Conservation (phyloP, 2,797 vertebrate species). For the Adelosebastes latens region DNA sequence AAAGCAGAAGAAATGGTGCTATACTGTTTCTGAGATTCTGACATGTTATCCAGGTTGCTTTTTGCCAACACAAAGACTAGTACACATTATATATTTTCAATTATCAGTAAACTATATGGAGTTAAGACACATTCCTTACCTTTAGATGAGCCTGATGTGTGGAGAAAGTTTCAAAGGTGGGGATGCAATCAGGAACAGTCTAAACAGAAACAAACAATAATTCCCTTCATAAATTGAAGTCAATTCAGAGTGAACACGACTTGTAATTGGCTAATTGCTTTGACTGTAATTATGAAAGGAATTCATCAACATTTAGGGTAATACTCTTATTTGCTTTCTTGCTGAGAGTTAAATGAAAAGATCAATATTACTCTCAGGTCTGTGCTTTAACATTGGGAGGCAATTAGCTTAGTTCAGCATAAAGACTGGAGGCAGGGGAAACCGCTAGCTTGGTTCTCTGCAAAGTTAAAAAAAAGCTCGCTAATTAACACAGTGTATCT, state of each 20-base stretch:
- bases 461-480: neutral
- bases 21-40: neutral
- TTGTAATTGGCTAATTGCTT: constrained; percentile 1
- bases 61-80: neutral
- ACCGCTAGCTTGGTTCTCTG: neutral
- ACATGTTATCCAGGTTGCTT: neutral
- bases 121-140: constrained; percentile 2
- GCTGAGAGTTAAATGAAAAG: neutral
- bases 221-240: constrained; percentile 16
- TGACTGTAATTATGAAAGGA: neutral
- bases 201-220: neutral
- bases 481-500: constrained; percentile 4
- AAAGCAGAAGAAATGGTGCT: neutral
- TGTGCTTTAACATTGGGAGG: neutral
- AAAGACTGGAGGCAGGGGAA: neutral
- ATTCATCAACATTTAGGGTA: neutral
- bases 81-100: neutral
- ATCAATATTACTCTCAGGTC: neutral
- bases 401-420: constrained; percentile 3
- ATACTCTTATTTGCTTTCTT: neutral
- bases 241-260: constrained; percentile 2
- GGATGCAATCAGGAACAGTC: neutral
- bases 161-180: neutral
- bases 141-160: neutral
- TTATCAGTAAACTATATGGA: neutral